Evolutionary conservation across 2,113 vertebrate species (phyloP), one percentile per base, ranked within the genome.

Genomic region (Nothocercus julius): DNA sequence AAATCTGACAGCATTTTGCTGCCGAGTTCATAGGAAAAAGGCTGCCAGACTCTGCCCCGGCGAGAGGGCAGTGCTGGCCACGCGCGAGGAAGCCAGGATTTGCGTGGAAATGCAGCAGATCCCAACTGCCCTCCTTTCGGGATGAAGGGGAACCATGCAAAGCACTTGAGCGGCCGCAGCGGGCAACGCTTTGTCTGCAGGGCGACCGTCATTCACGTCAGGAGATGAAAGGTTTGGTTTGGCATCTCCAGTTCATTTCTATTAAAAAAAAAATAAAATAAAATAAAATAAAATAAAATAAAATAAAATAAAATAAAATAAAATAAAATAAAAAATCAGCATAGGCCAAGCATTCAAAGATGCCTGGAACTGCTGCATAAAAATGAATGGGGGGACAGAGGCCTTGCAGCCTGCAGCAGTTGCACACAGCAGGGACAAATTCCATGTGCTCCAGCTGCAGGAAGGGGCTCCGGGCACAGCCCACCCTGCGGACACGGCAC

Each of bases 381-480:
- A 18, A 20, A 66, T 38, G 27, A 5, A 15, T 0, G 3, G 72
- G 34, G 51, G 67, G 42, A 85, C 0, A 2, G n/a, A 88, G 79
- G 3, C 30, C 1, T 5, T 42, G 8, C 14, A 38, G 83, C 79
- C 79, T 25, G 34, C 30, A 53, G 45, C 87, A 70, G 13, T 16
- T 6, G 24, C 1, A 1, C 51, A 7, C 30, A 34, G 28, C 59
- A 70, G 30, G 53, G 79, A 5, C 70, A 10, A 9, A 58, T 21
- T 51, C 14, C 49, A 7, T 9, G 22, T 1, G 2, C 11, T 5
- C 32, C 27, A 21, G 40, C 1, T 30, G 73, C 7, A 40, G 44
- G 45, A 30, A 1, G 0, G 0, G 30, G 6, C 30, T 4, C 78
- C 3, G 42, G 47, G 28, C 56, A 38, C 0, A 0, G 78, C 58